Evolutionary conservation across 1,140 invertebrate species (phyloP), one percentile per base, ranked within the genome.

Genomic region (Antheraea mylitta): DNA sequence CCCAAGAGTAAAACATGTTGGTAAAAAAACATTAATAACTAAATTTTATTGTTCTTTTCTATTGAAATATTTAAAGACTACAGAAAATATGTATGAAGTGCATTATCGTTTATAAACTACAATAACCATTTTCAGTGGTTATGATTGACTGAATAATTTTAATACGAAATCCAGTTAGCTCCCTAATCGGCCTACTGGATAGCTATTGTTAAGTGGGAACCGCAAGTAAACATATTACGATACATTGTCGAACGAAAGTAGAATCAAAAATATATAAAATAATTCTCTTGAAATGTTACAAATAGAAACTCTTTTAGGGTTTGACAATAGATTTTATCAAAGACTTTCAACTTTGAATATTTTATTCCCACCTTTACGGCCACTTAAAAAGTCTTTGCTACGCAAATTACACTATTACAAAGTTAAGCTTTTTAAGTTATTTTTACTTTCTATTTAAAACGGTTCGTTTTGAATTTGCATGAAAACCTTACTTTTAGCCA

Each of bases 141-240:
- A 79, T 82, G 82, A 85, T 68, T 76, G 77, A 80, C 78, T 82
- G 74, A 67, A 82, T 87, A 81, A 87, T 87, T 75, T 83, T 76
- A 72, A 74, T 78, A 81, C 75, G 77, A 81, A 86, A 86, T 86
- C 78, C 77, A 83, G 79, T 86, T 87, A 77, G 72, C 78, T 68
- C 71, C 76, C 79, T 82, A 88, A 86, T 86, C 75, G 76, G 77
- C 73, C 79, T 69, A 72, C 66, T 75, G 68, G 70, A 66, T 72
- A 62, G 64, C 81, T 79, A 83, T 85, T 85, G 83, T 84, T 76
- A 70, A 72, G 72, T 36, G 16, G 58, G 60, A 70, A 61, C 18
- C 22, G 7, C 38, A 61, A 61, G 60, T n/a, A 1, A 19, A 22
- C 19, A 61, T 36, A 61, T 61, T 61, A 59, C 64, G 68, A 70